phyloP scores from a whole-genome alignment of 1,140 invertebrate species.

The Paracyclopina nana region DNA sequence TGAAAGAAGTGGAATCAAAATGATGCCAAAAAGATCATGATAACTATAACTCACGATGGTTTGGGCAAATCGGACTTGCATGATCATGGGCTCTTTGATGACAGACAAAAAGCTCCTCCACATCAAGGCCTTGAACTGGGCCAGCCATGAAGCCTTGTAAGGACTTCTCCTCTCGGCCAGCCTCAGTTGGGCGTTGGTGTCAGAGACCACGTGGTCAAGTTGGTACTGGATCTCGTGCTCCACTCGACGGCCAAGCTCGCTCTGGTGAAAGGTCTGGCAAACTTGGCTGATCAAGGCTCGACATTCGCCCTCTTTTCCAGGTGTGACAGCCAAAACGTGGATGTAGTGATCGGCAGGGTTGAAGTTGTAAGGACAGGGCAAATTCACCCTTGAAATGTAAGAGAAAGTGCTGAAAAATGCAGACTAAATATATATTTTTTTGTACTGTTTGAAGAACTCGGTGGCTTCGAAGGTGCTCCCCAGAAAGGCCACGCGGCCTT shows the following conservation, averaged over 20 bases:
- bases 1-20: conserved; percentile 26
- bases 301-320: conserved; percentile 47
- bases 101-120: conserved; percentile 75
- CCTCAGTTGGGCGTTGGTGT: too few relatives aligned
- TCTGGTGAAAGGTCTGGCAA: conserved; percentile 15
- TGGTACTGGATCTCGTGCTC: too few relatives aligned
- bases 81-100: conserved; percentile 66
- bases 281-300: conserved; percentile 16
- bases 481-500: conserved; percentile 73
- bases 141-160: conserved; percentile 67
- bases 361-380: conserved; percentile 45
- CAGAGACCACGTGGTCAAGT: too few relatives aligned
- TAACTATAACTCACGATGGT: conserved; percentile 49
- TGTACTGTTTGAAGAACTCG: conserved; percentile 60
- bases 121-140: conserved; percentile 66
- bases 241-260: too few relatives aligned
- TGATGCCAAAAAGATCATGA: not conserved
- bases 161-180: conserved; percentile 28
- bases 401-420: conserved; percentile 10
- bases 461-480: conserved; percentile 56
- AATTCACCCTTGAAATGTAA: conserved; percentile 25
- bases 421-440: too few relatives aligned
- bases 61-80: conserved; percentile 68
- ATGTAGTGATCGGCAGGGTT: conserved; percentile 92
- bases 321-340: conserved; percentile 66